A percentile compares a stretch with the other conserved stretches of the same genome.
These are phyloP conservation scores for Pelecanoides urinatrix DNA, from an alignment of 2,113 vertebrate species.

Conservation along the genomic window DNA sequence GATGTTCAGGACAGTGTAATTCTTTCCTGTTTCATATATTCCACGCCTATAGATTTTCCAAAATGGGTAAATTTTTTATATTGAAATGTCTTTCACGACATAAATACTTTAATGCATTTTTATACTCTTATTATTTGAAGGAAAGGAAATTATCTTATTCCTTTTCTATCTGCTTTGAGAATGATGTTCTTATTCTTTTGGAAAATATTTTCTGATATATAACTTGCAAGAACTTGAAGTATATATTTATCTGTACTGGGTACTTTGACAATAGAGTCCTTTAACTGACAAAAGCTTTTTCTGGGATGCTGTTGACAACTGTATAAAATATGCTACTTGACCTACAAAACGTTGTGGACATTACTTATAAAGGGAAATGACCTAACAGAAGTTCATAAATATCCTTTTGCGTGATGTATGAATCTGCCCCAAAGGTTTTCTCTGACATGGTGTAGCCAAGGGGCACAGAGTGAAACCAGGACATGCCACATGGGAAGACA, in stretches of 20 bases:
- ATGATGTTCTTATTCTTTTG: neutral
- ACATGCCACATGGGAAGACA: neutral
- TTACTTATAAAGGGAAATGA: neutral
- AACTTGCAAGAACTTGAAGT: neutral
- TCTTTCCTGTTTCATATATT: constrained; percentile 24
- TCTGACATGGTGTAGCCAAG: neutral
- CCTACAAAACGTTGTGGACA: neutral
- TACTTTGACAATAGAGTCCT: neutral
- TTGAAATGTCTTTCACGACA: constrained; percentile 23
- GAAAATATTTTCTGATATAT: constrained; percentile 26
- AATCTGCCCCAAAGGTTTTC: neutral
- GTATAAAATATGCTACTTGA: neutral
- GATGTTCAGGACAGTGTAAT: constrained; percentile 43
- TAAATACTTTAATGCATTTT: constrained; percentile 43
- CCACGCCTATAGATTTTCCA: constrained; percentile 46
- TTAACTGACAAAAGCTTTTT: neutral
- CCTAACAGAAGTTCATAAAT: neutral
- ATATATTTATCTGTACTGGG: neutral
- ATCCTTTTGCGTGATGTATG: neutral
- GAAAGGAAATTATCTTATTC: constrained; percentile 30
- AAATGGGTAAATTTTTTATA: constrained; percentile 51
- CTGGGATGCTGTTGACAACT: neutral
- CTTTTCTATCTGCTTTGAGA: neutral
- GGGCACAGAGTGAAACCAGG: neutral
- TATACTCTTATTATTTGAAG: constrained; percentile 14